A percentile compares a stretch with the other conserved stretches of the same genome.
phyloP scores from a whole-genome alignment of 2,888 invertebrate species.

The Drosophila vallismaia region DNA sequence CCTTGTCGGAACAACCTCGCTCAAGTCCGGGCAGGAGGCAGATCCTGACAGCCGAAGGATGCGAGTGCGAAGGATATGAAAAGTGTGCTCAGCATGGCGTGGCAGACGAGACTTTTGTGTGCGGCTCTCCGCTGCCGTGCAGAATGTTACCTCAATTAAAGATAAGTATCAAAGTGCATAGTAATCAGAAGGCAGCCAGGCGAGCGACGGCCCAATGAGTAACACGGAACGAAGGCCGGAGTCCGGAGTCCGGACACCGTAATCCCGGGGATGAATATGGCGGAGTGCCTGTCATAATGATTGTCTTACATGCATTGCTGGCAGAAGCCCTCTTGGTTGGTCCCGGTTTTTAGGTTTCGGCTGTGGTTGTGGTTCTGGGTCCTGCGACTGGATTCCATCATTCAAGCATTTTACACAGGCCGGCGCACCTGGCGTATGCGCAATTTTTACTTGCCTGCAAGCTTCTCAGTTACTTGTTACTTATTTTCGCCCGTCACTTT shows the following conservation, averaged over 20 bases:
- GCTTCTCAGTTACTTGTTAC: slow-evolving; percentile 52
- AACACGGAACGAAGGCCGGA: slow-evolving; percentile 21
- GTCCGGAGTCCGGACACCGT: background rate
- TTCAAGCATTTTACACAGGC: slow-evolving; percentile 38
- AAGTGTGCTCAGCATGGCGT: slow-evolving; percentile 32
- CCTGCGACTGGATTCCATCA: slow-evolving; percentile 17
- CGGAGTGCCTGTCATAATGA: slow-evolving; percentile 66
- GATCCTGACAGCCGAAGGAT: slow-evolving; percentile 15
- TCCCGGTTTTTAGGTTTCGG: background rate
- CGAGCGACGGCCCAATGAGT: slow-evolving; percentile 68
- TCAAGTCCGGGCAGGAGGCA: slow-evolving; percentile 5
- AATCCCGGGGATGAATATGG: slow-evolving; percentile 25
- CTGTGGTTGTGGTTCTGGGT: background rate
- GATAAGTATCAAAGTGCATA: slow-evolving; percentile 79
- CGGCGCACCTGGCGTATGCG: slow-evolving; percentile 73
- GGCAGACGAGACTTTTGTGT: slow-evolving; percentile 46
- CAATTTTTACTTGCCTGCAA: slow-evolving; percentile 63
- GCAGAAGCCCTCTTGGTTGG: slow-evolving; percentile 26
- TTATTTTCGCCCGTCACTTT: slow-evolving; percentile 21
- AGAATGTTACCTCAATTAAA: slow-evolving; percentile 76
- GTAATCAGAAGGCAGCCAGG: slow-evolving; percentile 74
- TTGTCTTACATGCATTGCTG: slow-evolving; percentile 74
- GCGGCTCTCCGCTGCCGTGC: slow-evolving; percentile 38
- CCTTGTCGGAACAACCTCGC: background rate
- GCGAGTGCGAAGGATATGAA: slow-evolving; percentile 12